Evolutionary conservation across 2,113 vertebrate species (phyloP).

Genomic region (Oryzias curvinotus): DNA sequence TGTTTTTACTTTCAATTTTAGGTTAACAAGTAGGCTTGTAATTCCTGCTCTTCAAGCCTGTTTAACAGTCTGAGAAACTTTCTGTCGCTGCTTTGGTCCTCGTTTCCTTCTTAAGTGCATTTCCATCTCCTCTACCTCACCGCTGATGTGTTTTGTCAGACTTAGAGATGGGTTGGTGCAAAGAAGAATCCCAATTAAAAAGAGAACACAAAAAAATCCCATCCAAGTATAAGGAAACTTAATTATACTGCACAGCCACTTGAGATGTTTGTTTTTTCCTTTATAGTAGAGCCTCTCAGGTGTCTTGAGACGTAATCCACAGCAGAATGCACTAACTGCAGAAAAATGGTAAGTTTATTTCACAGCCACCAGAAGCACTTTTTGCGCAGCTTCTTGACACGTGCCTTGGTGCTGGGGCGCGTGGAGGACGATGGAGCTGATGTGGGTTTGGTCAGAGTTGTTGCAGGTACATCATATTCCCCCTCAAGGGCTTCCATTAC

Average conservation of each 20-base stretch:
- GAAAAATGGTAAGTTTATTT: neutral
- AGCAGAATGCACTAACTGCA: neutral
- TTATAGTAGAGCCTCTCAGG: neutral
- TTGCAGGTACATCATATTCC: conserved; percentile 73
- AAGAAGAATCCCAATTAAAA: conserved; percentile 21
- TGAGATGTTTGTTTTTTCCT: conserved; percentile 4
- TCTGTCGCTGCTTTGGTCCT: conserved; percentile 19
- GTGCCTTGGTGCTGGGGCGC: conserved; percentile 73
- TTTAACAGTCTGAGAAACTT: conserved; percentile 12
- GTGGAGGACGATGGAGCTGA: conserved; percentile 31
- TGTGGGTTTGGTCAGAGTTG: conserved; percentile 45
- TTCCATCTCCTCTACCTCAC: conserved; percentile 8
- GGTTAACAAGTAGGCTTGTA: conserved; percentile 11
- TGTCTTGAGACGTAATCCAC: conserved; percentile 8
- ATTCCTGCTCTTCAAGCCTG: conserved; percentile 1
- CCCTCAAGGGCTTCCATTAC: conserved; percentile 85
- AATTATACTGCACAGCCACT: neutral
- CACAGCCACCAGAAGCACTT: conserved; percentile 98
- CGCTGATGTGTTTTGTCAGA: conserved; percentile 5
- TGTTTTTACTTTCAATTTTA: conserved; percentile 14
- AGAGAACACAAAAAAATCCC: conserved; percentile 10
- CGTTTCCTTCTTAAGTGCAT: conserved; percentile 10
- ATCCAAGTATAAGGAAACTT: conserved; percentile 4
- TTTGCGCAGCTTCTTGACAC: conserved; percentile 91
- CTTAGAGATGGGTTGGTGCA: conserved; percentile 2